Base-by-base conservation (phyloP, 2,797 vertebrate species). In the Manis javanica region DNA sequence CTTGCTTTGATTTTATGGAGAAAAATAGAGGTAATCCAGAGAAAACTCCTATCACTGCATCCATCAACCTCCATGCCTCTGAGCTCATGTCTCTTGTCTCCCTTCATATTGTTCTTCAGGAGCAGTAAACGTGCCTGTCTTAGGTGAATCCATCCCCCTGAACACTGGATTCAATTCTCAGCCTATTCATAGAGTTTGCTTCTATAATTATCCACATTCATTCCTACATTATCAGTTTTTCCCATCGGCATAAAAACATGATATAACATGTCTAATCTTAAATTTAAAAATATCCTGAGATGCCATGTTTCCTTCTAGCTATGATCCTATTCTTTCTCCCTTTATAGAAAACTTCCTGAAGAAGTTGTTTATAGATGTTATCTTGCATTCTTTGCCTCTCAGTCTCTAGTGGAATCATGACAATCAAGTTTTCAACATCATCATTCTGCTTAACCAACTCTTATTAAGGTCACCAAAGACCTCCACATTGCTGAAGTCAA, bases 271-370 rank as follows among this genome's bases (percentile, higher is more conserved):
- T 88, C 31, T 39, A 95, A 94, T 90, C 31, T 77, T 85, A 71
- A 79, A 78, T 86, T 24, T 71, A 87, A 95, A 75, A 16, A 0
- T 55, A 84, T 63, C 26, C 31, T 39, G 85, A 57, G 63, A 71
- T 87, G n/a, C 42, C 55, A 61, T 55, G 61, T 83, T 5, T 93
- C 37, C 34, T 49, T 83, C 23, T 75, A 85, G 34, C 31, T 61
- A 55, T 55, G 26, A 77, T 55, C 4, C 31, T 31, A 77, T 1
- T 4, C 13, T 11, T 82, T 64, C 49, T 93, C 68, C 49, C 87
- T 92, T 90, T 79, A 90, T 79, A 78, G 75, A 87, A 78, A 84
- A 37, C 23, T 53, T 77, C 34, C 55, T 49, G n/a, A 87, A 90
- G 31, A 68, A 42, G 24, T 87, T 79, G 12, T 93, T 95, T 75